Conservation (phyloP, 2,113 vertebrate species). For the Microtus oregoni region DNA sequence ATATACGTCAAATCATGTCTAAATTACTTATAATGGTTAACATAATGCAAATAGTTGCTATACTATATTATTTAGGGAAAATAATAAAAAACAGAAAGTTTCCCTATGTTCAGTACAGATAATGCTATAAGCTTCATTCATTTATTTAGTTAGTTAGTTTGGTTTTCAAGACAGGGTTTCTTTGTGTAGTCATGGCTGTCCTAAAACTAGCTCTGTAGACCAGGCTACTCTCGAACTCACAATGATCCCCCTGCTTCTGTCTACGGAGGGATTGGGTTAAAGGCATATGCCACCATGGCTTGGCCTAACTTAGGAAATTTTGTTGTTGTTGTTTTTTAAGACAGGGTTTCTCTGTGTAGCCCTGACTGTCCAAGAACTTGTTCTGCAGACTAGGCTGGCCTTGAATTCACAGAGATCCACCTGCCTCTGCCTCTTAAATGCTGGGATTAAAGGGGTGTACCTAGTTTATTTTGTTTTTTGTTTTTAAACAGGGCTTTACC, state of each 20-base stretch:
- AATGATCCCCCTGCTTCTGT: background rate
- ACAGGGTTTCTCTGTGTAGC: no score
- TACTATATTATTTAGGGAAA: background rate
- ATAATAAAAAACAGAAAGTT: background rate
- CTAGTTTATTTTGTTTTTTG: background rate
- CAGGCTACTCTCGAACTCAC: background rate
- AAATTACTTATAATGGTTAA: background rate
- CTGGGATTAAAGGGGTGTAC: no score
- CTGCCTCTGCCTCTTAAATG: no score
- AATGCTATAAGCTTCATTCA: no score
- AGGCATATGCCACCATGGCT: background rate
- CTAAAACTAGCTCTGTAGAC: no score
- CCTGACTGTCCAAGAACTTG: no score
- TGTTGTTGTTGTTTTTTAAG: no score
- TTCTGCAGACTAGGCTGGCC: no score
- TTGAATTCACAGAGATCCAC: no score
- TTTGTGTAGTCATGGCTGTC: no score
- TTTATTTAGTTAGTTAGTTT: background rate
- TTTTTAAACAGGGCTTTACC: background rate
- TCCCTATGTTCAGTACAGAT: background rate
- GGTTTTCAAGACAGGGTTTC: background rate
- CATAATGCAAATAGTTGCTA: background rate
- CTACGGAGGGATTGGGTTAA: background rate
- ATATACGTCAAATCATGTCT: slow-evolving; percentile 1
- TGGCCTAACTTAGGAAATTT: no score